Conservation (phyloP, 23 tunicate species). For the Trididemnum clinides region DNA sequence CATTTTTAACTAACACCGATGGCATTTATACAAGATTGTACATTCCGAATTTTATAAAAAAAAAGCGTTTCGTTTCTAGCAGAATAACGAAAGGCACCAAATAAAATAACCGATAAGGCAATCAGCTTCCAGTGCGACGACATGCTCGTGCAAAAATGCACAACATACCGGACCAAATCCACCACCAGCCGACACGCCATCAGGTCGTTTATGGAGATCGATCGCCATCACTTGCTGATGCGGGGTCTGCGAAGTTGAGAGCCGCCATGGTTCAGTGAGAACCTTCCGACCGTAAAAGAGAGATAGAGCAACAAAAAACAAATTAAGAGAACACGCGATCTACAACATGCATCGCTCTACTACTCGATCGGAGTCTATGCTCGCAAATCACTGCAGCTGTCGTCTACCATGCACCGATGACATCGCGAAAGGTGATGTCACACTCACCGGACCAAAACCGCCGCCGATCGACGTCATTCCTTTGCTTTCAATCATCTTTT, state of each 20-base stretch:
- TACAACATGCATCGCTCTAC: background rate
- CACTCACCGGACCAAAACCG: slow-evolving; percentile 98
- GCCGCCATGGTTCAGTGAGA: slow-evolving; percentile 84
- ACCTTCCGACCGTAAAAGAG: slow-evolving; percentile 42
- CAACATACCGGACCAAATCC: slow-evolving; percentile 97
- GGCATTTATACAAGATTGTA: background rate
- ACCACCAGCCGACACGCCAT: slow-evolving; percentile 84
- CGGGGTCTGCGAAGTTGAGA: slow-evolving; percentile 98
- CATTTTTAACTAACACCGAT: no score
- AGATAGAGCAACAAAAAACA: no score
- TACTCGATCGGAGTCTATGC: background rate
- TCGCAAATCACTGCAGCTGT: background rate
- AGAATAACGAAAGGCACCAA: no score
- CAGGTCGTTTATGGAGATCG: slow-evolving; percentile 67
- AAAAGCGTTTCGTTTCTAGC: background rate
- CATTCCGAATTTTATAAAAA: background rate
- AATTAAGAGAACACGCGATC: background rate
- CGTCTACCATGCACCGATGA: background rate
- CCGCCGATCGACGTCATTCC: slow-evolving; percentile 70
- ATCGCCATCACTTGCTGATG: slow-evolving; percentile 71
- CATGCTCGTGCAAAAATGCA: background rate
- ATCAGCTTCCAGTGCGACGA: background rate
- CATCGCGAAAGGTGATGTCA: background rate
- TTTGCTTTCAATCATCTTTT: background rate
- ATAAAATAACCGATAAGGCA: no score